These are phyloP conservation scores for Salticus scenicus DNA, from an alignment of 2,888 invertebrate genomes.

Conservation along the genomic window DNA sequence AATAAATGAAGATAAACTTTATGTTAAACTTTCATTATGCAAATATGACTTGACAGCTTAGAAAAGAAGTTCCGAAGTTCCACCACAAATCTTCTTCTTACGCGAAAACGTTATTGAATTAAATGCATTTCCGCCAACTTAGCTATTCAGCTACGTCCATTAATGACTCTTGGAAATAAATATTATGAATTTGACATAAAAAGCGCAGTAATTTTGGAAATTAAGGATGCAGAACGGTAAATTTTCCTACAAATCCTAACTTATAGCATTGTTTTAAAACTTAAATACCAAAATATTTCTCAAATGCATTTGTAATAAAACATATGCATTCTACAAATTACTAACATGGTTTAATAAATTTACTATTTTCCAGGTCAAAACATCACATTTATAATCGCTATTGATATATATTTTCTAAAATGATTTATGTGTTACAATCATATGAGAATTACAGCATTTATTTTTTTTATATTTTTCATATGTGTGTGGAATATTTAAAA, in stretches of 20 bases:
- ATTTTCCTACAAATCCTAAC: not conserved
- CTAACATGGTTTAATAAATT: no score
- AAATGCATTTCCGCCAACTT: conserved; percentile 1
- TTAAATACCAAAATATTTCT: no score
- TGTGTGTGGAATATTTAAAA: no score
- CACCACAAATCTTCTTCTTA: not conserved
- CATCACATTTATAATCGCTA: no score
- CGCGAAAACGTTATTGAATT: not conserved
- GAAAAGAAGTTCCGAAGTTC: not conserved
- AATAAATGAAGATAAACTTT: not conserved
- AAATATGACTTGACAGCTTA: not conserved
- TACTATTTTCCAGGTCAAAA: no score
- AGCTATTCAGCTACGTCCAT: not conserved
- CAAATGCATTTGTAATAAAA: no score
- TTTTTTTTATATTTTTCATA: no score
- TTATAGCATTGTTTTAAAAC: no score
- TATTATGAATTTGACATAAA: not conserved
- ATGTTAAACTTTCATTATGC: conserved; percentile 3
- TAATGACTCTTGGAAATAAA: not conserved
- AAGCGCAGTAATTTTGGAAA: not conserved
- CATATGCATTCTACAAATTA: no score
- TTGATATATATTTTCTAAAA: no score
- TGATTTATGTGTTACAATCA: no score
- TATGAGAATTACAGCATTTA: no score
- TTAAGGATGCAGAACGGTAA: not conserved